These are phyloP conservation scores for Hippocampus comes DNA, from an alignment of 2,113 vertebrate species.

Conservation along the genomic window DNA sequence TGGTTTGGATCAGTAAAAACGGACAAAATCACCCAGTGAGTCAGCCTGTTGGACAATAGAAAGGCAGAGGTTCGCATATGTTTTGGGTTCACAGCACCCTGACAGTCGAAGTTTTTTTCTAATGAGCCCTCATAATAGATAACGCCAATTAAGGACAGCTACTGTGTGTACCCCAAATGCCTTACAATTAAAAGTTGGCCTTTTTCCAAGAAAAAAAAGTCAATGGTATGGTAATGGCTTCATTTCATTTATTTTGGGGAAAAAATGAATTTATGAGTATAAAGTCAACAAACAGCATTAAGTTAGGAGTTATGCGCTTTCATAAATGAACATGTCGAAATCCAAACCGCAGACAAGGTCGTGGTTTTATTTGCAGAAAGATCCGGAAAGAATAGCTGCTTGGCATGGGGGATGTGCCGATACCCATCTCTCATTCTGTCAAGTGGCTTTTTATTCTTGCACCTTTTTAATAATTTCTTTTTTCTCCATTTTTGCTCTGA, in stretches of 20 bases:
- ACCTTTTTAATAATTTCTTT: not conserved
- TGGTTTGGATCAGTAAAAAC: constrained; percentile 24
- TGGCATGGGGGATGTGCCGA: not conserved
- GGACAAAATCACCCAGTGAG: not conserved
- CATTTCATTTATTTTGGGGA: too few species aligned
- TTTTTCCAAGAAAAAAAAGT: too few species aligned
- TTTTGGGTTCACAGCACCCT: not conserved
- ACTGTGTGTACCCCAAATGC: not conserved
- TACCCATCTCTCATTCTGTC: not conserved
- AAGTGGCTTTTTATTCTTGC: not conserved
- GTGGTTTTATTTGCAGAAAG: not conserved
- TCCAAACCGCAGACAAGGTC: not conserved
- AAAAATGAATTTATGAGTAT: too few species aligned
- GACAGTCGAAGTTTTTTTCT: too few species aligned
- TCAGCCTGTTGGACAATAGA: not conserved
- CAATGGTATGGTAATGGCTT: too few species aligned
- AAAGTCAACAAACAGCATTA: too few species aligned
- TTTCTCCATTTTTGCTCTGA: not conserved
- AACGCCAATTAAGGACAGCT: not conserved
- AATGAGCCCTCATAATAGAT: not conserved
- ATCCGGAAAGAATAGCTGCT: not conserved
- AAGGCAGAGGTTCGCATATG: not conserved
- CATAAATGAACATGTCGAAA: too few species aligned
- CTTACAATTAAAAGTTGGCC: too few species aligned
- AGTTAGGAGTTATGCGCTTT: too few species aligned